Conservation (phyloP, 2,888 invertebrate species). For the Ophion costatus region DNA sequence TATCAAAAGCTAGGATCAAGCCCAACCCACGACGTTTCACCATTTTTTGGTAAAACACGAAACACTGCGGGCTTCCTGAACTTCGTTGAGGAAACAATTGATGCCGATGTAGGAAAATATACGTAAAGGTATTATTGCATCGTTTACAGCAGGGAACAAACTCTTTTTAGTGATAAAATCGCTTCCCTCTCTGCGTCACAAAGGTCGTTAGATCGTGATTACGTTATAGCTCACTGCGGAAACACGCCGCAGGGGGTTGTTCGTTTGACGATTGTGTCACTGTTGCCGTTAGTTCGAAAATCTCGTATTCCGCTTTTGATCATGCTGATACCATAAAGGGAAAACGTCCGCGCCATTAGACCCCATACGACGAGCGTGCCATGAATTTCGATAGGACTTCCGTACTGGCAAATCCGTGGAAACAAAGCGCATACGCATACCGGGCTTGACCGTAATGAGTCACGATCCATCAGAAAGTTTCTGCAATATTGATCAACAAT, state of each 20-base stretch:
- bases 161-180: neutral
- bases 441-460: conserved; percentile 11
- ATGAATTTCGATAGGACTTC: conserved; percentile 16
- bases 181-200: neutral
- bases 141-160: neutral
- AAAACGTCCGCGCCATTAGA: neutral
- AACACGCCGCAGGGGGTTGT: neutral
- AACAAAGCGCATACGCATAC: neutral
- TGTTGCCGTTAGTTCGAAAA: neutral
- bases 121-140: neutral
- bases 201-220: neutral
- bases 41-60: no score
- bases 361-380: neutral
- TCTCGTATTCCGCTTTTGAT: conserved; percentile 15
- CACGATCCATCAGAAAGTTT: conserved; percentile 34
- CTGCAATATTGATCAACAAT: conserved; percentile 35
- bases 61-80: neutral
- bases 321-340: conserved; percentile 2
- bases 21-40: no score
- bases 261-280: neutral
- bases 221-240: neutral
- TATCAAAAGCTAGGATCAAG: no score
- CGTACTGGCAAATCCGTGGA: neutral
- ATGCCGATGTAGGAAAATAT: neutral
- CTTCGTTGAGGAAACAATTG: neutral